Percentiles rank a stretch among this genome's conserved stretches.
Conservation (phyloP, 2,113 vertebrate species). For the Loxodonta africana region DNA sequence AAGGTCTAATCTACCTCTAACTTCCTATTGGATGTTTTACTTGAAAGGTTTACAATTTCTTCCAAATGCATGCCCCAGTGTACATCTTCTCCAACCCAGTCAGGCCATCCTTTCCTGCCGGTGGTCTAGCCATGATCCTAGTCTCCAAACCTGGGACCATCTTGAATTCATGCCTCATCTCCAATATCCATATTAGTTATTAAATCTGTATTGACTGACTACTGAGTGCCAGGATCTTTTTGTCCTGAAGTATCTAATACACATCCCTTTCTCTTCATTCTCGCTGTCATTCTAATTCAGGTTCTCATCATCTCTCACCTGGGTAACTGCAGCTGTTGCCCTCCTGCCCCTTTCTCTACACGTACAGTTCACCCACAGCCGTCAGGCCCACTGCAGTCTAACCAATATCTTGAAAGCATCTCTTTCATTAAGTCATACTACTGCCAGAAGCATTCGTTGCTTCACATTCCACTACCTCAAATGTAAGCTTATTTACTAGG, state of each 20-base stretch:
- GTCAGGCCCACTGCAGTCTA: not conserved
- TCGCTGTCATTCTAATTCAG: not conserved
- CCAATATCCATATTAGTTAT: not conserved
- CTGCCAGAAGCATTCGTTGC: not conserved
- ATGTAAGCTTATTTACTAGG: not conserved
- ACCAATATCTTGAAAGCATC: not conserved
- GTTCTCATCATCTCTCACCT: not conserved
- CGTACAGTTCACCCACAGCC: not conserved
- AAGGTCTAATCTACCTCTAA: conserved; percentile 29
- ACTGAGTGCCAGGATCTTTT: not conserved
- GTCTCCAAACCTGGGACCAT: not conserved
- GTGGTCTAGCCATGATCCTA: too few species aligned
- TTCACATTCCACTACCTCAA: not conserved
- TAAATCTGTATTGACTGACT: not conserved
- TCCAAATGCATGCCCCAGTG: not conserved
- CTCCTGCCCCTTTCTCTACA: not conserved
- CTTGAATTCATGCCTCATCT: not conserved
- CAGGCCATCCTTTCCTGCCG: not conserved
- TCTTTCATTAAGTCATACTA: not conserved
- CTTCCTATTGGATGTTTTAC: not conserved
- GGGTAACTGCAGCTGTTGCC: not conserved
- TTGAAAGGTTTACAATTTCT: not conserved
- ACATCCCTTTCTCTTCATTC: not conserved
- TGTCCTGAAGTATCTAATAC: conserved; percentile 9
- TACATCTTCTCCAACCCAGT: not conserved